These are phyloP conservation scores for Centrocercus urophasianus DNA, from an alignment of 2,113 vertebrate species.

Conservation along the genomic window DNA sequence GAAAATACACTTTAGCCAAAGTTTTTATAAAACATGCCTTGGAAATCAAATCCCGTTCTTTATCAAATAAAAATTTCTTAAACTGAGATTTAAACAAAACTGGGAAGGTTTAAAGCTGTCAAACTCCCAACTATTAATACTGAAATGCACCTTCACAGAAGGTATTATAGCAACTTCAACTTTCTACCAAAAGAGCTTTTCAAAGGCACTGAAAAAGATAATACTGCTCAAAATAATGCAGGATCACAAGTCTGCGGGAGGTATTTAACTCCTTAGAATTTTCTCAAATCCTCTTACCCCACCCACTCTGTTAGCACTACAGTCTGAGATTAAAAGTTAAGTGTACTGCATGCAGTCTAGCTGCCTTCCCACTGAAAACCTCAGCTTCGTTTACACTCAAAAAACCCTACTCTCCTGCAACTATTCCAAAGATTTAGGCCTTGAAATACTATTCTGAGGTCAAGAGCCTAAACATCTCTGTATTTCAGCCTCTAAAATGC, in stretches of 20 bases:
- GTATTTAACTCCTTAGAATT: background rate
- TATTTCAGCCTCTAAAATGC: background rate
- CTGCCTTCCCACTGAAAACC: background rate
- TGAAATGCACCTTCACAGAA: background rate
- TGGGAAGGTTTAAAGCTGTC: background rate
- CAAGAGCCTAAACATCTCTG: background rate
- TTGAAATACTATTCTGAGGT: background rate
- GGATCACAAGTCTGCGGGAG: background rate
- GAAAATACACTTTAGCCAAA: background rate
- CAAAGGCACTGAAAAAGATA: background rate
- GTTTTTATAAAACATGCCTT: background rate
- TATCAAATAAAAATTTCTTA: background rate
- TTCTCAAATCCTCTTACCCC: slow-evolving; percentile 41
- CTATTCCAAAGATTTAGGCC: background rate
- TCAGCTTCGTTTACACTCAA: background rate
- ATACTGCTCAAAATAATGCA: background rate
- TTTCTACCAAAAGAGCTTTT: slow-evolving; percentile 20
- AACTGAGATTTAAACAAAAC: background rate
- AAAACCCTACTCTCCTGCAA: background rate
- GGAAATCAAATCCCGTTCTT: background rate
- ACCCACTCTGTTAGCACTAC: background rate
- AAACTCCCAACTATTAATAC: background rate
- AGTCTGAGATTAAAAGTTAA: background rate
- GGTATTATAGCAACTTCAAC: background rate
- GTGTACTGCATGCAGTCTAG: background rate